Evolutionary conservation across 1,140 invertebrate species (phyloP).

Genomic region (Pinna nobilis): DNA sequence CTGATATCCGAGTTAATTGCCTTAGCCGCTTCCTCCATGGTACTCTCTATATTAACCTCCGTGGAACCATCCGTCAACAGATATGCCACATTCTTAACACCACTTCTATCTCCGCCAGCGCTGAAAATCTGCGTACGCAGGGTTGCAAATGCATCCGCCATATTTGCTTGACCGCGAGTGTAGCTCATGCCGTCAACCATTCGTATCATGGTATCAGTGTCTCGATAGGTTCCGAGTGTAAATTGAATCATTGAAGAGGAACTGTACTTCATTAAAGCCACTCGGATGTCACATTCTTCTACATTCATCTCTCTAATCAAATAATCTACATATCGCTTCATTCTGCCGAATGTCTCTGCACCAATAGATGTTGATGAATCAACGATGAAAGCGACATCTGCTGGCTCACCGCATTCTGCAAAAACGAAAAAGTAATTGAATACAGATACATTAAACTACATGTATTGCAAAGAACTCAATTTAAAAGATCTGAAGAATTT

Average conservation of each 20-base stretch:
- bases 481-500: neutral
- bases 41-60: constrained; percentile 55
- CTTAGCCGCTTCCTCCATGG: constrained; percentile 60
- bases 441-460: too few species aligned
- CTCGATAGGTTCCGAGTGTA: constrained; percentile 25
- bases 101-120: constrained; percentile 52
- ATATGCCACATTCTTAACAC: constrained; percentile 65
- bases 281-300: constrained; percentile 59
- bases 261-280: constrained; percentile 70
- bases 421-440: neutral
- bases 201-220: constrained; percentile 50
- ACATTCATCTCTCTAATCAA: constrained; percentile 62
- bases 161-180: constrained; percentile 61
- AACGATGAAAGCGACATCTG: constrained; percentile 70
- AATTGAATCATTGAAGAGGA: constrained; percentile 67
- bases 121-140: constrained; percentile 62
- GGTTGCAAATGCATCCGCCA: constrained; percentile 63
- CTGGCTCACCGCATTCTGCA: constrained; percentile 61
- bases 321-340: constrained; percentile 65
- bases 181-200: constrained; percentile 60
- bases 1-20: constrained; percentile 58
- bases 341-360: constrained; percentile 52
- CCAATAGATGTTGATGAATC: constrained; percentile 69
- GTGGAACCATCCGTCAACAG: constrained; percentile 63
- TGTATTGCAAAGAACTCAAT: too few species aligned